A percentile compares a stretch with the other conserved stretches of the same genome.
Conservation (phyloP, 2,888 invertebrate genomes). For the Thymelicus sylvestris region DNA sequence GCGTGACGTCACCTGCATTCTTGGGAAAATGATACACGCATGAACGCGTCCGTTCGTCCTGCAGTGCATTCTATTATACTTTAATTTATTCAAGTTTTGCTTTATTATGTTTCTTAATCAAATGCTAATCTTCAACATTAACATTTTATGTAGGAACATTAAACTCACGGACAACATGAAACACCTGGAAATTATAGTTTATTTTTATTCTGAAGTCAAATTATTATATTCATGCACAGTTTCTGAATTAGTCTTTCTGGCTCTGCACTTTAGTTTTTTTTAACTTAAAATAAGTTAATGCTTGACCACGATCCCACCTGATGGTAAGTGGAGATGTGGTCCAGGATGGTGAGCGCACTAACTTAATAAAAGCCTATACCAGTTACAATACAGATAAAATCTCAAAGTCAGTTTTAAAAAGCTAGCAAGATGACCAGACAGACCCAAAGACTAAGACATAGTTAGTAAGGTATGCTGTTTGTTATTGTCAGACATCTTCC, state of each 20-base stretch:
- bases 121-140: slow-evolving; percentile 1
- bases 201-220: too few species aligned
- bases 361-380: too few species aligned
- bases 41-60: slow-evolving; percentile 19
- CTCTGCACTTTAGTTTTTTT: too few species aligned
- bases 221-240: too few species aligned
- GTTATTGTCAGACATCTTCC: slow-evolving; percentile 15
- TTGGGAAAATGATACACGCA: slow-evolving; percentile 32
- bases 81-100: slow-evolving; percentile 28
- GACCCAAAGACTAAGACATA: background rate
- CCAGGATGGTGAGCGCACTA: too few species aligned
- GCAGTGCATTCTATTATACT: slow-evolving; percentile 11
- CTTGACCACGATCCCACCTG: too few species aligned
- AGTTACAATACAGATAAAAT: too few species aligned
- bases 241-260: too few species aligned
- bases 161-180: background rate
- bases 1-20: slow-evolving; percentile 29
- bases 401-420: too few species aligned
- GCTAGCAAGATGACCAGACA: background rate
- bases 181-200: too few species aligned
- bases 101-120: slow-evolving; percentile 15
- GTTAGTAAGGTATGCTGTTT: background rate
- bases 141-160: background rate
- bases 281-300: too few species aligned
- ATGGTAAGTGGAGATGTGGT: too few species aligned